Conservation (phyloP, 2,797 vertebrate genomes). For the Hypotaenidia okinawae region DNA sequence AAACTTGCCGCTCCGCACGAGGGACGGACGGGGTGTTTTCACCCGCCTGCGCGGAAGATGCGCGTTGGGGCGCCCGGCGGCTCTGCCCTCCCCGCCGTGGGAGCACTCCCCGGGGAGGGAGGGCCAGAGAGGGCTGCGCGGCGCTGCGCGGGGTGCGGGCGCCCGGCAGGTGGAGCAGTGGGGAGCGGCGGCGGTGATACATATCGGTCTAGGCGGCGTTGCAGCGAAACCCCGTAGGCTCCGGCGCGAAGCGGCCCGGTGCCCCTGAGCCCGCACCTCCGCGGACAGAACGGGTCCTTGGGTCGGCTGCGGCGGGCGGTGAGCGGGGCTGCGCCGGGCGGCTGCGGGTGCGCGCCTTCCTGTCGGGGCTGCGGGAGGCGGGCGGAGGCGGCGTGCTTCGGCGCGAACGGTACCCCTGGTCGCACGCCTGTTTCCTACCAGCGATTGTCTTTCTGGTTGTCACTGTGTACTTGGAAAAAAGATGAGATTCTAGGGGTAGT, state of each 20-base stretch:
- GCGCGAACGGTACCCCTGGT: fast-evolving
- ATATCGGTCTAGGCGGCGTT: fast-evolving
- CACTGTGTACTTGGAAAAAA: neutral
- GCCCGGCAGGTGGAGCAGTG: conserved; percentile 51
- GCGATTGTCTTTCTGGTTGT: neutral
- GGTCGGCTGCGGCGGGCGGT: neutral
- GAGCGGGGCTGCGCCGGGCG: neutral
- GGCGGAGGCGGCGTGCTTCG: neutral
- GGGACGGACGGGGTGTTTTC: neutral
- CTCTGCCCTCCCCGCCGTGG: neutral
- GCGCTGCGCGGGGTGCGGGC: neutral
- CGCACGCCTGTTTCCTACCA: fast-evolving
- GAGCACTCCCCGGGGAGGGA: neutral
- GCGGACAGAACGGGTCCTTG: fast-evolving
- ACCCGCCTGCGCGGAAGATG: neutral
- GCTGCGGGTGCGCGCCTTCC: neutral
- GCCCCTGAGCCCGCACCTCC: fast-evolving
- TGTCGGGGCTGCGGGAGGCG: neutral
- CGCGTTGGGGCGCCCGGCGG: neutral
- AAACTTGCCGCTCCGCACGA: neutral
- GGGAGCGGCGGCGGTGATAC: neutral
- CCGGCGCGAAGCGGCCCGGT: neutral
- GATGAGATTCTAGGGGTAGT: neutral
- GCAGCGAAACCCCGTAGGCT: neutral
- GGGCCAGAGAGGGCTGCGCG: neutral